Evolutionary conservation across 2,888 invertebrate species (phyloP).

Genomic region (Drosophila rellima): DNA sequence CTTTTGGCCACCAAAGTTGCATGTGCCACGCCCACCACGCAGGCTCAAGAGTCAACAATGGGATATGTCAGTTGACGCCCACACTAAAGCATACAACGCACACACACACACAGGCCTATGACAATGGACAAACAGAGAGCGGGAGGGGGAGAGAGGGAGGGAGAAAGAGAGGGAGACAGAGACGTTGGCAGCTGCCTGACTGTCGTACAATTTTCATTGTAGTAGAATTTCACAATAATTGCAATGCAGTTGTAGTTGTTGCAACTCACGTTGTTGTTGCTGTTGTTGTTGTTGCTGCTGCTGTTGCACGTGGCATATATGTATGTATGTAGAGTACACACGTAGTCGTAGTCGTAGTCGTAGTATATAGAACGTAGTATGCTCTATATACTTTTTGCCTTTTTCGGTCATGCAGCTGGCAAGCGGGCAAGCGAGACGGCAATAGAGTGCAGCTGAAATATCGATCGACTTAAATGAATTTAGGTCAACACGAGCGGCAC

Average conservation of each 20-base stretch:
- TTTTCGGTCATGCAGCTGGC: constrained; percentile 64
- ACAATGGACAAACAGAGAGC: constrained; percentile 48
- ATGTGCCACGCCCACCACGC: constrained; percentile 24
- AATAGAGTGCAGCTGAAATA: constrained; percentile 63
- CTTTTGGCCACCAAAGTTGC: constrained; percentile 72
- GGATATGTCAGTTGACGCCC: constrained; percentile 55
- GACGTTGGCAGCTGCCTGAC: constrained; percentile 47
- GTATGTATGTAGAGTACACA: constrained; percentile 27
- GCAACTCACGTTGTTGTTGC: constrained; percentile 24
- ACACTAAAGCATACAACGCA: constrained; percentile 32
- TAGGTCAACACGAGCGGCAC: constrained; percentile 60
- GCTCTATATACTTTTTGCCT: constrained; percentile 74
- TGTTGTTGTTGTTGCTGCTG: constrained; percentile 21
- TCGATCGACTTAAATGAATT: constrained; percentile 81
- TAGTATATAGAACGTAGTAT: constrained; percentile 68
- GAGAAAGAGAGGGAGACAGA: neutral
- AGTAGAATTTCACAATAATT: constrained; percentile 80
- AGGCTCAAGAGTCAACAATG: constrained; percentile 70
- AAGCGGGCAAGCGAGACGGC: constrained; percentile 37
- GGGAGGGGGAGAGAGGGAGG: neutral
- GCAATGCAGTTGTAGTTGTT: constrained; percentile 56
- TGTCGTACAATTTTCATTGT: constrained; percentile 71
- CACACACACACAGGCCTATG: constrained; percentile 23
- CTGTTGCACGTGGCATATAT: constrained; percentile 33
- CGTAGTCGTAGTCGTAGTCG: constrained; percentile 26